Base-by-base conservation (phyloP, 1,140 invertebrate genomes). In the Chlorops oryzae region DNA sequence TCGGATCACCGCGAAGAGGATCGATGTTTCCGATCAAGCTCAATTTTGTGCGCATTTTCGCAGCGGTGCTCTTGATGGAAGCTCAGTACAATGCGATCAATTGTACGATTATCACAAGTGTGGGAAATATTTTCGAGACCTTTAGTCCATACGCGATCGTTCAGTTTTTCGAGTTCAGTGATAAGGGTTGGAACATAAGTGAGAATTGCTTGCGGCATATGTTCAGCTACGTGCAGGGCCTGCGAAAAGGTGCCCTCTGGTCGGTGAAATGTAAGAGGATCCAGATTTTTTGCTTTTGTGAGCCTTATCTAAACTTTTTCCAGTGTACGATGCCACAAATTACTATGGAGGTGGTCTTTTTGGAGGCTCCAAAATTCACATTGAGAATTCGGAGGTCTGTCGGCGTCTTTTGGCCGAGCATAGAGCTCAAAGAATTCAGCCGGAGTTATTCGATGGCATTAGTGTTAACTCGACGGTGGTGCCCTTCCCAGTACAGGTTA, bases 81-180 rank as follows among this genome's bases (percentile, higher is more conserved):
- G 23, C 12, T 10, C 41, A 21, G 25, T 15, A 12, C 43, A 32
- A 22, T n/a, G 9, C 13, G 21, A 9, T 9, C 9, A 47, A 42
- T 43, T 34, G 45, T 5, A 35, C 47, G 12, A 34, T 54, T 15
- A 43, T 57, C 5, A 50, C 55, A 3, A 57, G 55, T 43, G 55
- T 57, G 12, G 51, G 41, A 48, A 54, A 50, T 35, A 27, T 54
- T 2, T 57, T 57, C 23, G 55, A 57, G 28, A 47, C 38, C 2
- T 57, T 54, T 28, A 57, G 44, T 22, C 55, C 55, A 12, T 54
- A 57, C 18, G 34, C 45, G 7, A 46, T 51, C 13, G 28, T 57
- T n/a, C 41, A 49, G 3, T 54, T 57, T 17, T 57, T 57, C 24
- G 55, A 57, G 37, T 57, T 57, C 37, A 57, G 47, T 35, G 55